Conservation (phyloP, 2,113 vertebrate genomes). For the Crypturellus undulatus region DNA sequence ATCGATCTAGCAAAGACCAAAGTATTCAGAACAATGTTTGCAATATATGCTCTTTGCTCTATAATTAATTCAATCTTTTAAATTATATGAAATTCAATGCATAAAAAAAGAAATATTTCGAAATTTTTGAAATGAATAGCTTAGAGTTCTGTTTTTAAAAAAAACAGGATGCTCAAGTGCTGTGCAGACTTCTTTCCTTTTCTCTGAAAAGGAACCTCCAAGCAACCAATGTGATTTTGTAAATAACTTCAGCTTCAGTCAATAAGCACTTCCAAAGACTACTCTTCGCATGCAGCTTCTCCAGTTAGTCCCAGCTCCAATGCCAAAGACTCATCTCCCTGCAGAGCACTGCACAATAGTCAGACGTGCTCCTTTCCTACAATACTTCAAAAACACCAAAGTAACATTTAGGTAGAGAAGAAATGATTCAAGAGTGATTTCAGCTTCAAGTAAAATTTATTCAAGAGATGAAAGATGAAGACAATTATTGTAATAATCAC, state of each 20-base stretch:
- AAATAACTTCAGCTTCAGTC: not conserved
- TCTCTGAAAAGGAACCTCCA: slow-evolving; percentile 30
- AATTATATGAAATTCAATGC: slow-evolving; percentile 1
- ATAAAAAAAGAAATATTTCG: slow-evolving; percentile 10
- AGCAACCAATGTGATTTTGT: not conserved
- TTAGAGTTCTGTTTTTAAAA: not conserved
- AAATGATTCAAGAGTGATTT: too few relatives aligned
- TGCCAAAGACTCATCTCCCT: not conserved
- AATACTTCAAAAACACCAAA: not conserved
- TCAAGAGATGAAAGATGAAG: not conserved
- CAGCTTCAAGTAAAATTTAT: too few relatives aligned
- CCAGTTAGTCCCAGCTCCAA: accelerated
- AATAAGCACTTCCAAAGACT: not conserved
- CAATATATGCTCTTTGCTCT: not conserved
- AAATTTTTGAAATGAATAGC: slow-evolving; percentile 34
- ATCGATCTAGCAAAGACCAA: not conserved
- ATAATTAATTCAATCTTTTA: slow-evolving; percentile 7
- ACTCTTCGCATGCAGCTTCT: not conserved
- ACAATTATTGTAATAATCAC: not conserved
- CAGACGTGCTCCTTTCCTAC: not conserved
- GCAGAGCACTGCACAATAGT: not conserved
- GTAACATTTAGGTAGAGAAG: not conserved
- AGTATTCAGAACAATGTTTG: not conserved
- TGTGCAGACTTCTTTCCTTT: slow-evolving; percentile 37
- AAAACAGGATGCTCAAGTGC: not conserved